Conservation (phyloP, 92 coral and sea anemone genomes). For the Siderastrea siderea region DNA sequence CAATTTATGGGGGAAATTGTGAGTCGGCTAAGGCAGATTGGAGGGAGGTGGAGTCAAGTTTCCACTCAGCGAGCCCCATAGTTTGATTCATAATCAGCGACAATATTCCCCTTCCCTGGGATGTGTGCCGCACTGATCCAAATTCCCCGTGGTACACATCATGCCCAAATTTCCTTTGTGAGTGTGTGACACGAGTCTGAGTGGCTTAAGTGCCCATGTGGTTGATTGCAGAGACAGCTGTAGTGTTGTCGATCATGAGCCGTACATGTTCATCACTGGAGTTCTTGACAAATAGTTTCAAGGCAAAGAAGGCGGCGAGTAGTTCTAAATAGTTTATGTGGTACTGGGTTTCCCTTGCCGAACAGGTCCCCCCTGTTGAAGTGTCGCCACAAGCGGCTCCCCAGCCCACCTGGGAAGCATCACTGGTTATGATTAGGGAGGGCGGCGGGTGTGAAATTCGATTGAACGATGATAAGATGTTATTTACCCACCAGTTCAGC, state of each 20-base stretch:
- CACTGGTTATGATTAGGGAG: conserved; percentile 34
- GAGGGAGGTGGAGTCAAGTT: background rate
- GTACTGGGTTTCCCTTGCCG: background rate
- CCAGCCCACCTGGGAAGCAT: conserved; percentile 60
- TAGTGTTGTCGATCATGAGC: conserved; percentile 3
- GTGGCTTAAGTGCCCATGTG: background rate
- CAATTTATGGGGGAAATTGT: conserved; percentile 31
- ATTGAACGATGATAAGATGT: conserved; percentile 10
- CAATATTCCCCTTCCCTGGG: background rate
- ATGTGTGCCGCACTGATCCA: background rate
- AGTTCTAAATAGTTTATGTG: conserved; percentile 25
- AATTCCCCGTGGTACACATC: background rate
- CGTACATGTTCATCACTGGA: background rate
- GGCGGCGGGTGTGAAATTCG: conserved; percentile 39
- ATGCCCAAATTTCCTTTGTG: background rate
- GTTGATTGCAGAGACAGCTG: background rate
- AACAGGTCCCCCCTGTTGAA: background rate
- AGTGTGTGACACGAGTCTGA: background rate
- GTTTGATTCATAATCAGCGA: background rate
- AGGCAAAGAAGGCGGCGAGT: background rate
- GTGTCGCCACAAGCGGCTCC: conserved; percentile 36
- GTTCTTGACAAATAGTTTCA: background rate
- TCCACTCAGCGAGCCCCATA: background rate
- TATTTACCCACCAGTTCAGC: conserved; percentile 56
- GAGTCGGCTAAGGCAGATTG: conserved; percentile 6